phyloP scores from a whole-genome alignment of 2,888 invertebrate species.

The Eupithecia exiguata region DNA sequence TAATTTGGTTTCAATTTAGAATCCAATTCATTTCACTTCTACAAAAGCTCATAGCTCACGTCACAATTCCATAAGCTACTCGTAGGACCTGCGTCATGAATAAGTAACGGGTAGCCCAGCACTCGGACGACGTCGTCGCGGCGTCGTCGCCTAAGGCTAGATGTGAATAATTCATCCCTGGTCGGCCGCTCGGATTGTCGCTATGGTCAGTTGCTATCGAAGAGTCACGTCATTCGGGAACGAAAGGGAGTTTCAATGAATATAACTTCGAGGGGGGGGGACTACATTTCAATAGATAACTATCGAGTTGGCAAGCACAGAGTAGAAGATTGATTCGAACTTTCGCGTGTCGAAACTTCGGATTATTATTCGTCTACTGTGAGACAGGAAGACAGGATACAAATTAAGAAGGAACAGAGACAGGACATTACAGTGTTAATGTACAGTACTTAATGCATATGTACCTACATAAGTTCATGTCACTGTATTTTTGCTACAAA shows the following conservation, averaged over 20 bases:
- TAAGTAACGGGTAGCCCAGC: slow-evolving; percentile 40
- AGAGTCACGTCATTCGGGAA: not conserved
- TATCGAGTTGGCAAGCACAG: not conserved
- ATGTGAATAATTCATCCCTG: slow-evolving; percentile 42
- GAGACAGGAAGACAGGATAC: not conserved
- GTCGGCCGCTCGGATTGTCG: slow-evolving; percentile 23
- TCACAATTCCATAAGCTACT: slow-evolving; percentile 22
- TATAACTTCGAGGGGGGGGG: not conserved
- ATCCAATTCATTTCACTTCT: not conserved
- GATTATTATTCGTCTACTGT: not conserved
- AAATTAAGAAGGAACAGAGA: too few species aligned
- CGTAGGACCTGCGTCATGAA: slow-evolving; percentile 38
- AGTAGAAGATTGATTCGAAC: not conserved
- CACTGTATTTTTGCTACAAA: too few species aligned
- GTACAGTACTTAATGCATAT: too few species aligned
- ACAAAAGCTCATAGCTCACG: not conserved
- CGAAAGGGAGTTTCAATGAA: not conserved
- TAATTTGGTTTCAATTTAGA: not conserved
- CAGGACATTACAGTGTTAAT: too few species aligned
- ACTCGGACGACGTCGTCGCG: slow-evolving; percentile 26
- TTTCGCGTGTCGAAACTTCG: not conserved
- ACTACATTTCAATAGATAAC: not conserved
- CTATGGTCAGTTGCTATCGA: slow-evolving; percentile 15
- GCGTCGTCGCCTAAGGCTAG: slow-evolving; percentile 31
- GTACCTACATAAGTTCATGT: too few species aligned